Percentiles rank a stretch among this genome's conserved stretches.
Evolutionary conservation across 2,797 vertebrate species (phyloP).

Genomic region (Sebastolobus altivelis): DNA sequence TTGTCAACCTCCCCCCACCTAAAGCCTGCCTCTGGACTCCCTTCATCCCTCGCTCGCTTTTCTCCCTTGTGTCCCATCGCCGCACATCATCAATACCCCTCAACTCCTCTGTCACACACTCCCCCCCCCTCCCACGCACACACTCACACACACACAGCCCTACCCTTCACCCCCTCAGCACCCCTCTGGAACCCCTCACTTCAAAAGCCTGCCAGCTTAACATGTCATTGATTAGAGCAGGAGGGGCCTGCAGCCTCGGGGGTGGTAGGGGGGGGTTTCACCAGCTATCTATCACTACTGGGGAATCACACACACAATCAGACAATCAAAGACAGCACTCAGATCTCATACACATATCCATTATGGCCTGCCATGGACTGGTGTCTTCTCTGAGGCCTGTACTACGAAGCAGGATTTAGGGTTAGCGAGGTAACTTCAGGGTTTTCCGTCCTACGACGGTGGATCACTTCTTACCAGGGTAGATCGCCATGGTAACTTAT

Average conservation of each 20-base stretch:
- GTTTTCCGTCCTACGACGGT: too few species aligned
- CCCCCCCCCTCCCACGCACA: conserved; percentile 15
- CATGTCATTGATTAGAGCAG: conserved; percentile 80
- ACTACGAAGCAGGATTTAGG: too few species aligned
- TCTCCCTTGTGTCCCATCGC: conserved; percentile 70
- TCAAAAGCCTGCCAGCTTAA: conserved; percentile 79
- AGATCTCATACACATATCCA: conserved; percentile 33
- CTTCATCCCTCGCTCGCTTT: conserved; percentile 50
- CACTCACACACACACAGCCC: conserved; percentile 11
- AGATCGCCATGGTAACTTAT: too few species aligned
- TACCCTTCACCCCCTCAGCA: conserved; percentile 44
- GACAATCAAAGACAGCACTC: conserved; percentile 46
- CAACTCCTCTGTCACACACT: conserved; percentile 52
- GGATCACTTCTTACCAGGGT: too few species aligned
- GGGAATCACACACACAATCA: conserved; percentile 50
- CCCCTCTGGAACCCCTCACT: conserved; percentile 71
- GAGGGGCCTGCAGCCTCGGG: conserved; percentile 53
- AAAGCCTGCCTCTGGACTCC: conserved; percentile 44
- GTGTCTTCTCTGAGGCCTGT: too few species aligned
- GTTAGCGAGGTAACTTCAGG: too few species aligned
- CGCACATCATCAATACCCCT: conserved; percentile 82
- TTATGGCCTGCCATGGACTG: conserved; percentile 6
- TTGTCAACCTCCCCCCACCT: conserved; percentile 34
- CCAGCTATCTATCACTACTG: conserved; percentile 55
- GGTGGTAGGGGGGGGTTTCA: conserved; percentile 12